These are phyloP conservation scores for Clarias magur DNA, from an alignment of 2,113 vertebrate genomes.

Conservation along the genomic window DNA sequence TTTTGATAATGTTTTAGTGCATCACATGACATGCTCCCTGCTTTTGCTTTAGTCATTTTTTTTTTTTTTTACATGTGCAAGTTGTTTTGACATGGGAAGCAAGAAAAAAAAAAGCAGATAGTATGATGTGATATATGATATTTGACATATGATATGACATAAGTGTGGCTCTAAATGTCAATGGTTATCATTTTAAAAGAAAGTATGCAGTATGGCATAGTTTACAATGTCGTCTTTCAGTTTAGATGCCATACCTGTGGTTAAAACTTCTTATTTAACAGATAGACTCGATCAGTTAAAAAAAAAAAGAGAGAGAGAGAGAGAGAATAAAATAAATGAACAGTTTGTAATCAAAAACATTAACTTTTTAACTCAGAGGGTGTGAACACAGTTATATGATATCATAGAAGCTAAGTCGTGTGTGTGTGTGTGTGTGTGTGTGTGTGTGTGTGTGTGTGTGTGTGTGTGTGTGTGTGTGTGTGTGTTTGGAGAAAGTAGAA, in stretches of 20 bases:
- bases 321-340: constrained; percentile 47
- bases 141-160: constrained; percentile 46
- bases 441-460: constrained; percentile 80
- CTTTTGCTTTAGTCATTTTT: constrained; percentile 42
- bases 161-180: constrained; percentile 67
- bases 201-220: constrained; percentile 73
- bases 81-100: constrained; percentile 66
- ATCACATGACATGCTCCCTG: constrained; percentile 43
- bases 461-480: constrained; percentile 80
- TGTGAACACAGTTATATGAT: constrained; percentile 75
- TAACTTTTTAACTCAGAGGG: constrained; percentile 72
- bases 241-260: constrained; percentile 77
- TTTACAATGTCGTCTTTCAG: constrained; percentile 75
- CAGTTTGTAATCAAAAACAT: constrained; percentile 74
- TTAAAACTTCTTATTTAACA: constrained; percentile 66
- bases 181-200: constrained; percentile 71
- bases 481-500: constrained; percentile 77
- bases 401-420: constrained; percentile 75
- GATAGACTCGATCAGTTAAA: constrained; percentile 66
- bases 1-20: constrained; percentile 51
- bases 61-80: constrained; percentile 47
- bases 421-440: constrained; percentile 77
- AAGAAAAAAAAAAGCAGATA: constrained; percentile 64
- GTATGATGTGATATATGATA: constrained; percentile 55
- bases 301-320: constrained; percentile 64